Evolutionary conservation across 2,113 vertebrate genomes (phyloP), one percentile per base, ranked within the genome.

Genomic region (Passer domesticus): DNA sequence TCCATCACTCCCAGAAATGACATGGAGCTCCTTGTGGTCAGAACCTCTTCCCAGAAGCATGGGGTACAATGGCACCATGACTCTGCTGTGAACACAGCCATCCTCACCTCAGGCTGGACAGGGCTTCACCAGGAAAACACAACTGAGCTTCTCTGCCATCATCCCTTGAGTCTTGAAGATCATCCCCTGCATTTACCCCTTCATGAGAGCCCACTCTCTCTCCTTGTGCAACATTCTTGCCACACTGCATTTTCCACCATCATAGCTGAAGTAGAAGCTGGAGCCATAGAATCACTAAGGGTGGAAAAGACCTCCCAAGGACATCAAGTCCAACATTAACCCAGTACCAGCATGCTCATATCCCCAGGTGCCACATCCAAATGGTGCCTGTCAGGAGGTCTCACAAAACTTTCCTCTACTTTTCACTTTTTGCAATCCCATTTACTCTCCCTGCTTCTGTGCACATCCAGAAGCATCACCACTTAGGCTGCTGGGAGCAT

Each of bases 91-190:
- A 39, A 5, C 35, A 43, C 39, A 41, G 21, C 30, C 9, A 7
- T 33, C 43, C 28, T 8, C 4, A 24, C 41, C 60, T 88, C 66
- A 18, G 43, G 35, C 18, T 73, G 49, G 30, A 13, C 33, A 58
- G 12, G 37, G 14, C 9, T 62, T 7, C 13, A 0, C 11, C 43
- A 7, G 4, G 13, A 1, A 3, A 83, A 37, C 0, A 4, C 27
- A 55, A 6, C 25, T 25, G 35, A 73, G 33, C 23, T 87, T 63
- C 55, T 62, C 64, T 87, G n/a, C 63, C 55, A 60, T 58, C 68
- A 30, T 23, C 22, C 59, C 15, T 31, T n/a, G 30, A 60, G 49
- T 60, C 44, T 0, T 59, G n/a, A 60, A 79, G 39, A 60, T 14
- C 10, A 74, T 28, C 20, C 15, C 10, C 19, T 31, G n/a, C 31